These are phyloP conservation scores for Cyclargus thomasi DNA, from an alignment of 1,140 invertebrate species.

Conservation along the genomic window DNA sequence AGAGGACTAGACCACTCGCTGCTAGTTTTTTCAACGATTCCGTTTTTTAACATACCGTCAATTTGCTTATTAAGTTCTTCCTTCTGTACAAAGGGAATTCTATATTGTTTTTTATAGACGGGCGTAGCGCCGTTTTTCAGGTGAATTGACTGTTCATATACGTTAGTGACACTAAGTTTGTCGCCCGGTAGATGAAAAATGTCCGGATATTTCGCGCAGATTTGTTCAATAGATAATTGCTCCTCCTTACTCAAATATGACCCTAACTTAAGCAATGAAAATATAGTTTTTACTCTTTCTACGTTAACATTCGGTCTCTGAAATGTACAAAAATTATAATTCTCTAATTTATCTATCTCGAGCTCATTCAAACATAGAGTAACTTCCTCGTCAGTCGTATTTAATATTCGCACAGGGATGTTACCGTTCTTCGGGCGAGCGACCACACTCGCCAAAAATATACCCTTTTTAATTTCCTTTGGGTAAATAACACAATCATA, in stretches of 20 bases:
- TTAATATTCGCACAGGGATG: conserved; percentile 25
- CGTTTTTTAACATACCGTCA: conserved; percentile 27
- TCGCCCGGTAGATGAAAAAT: conserved; percentile 30
- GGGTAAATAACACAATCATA: conserved; percentile 14
- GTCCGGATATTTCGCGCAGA: conserved; percentile 32
- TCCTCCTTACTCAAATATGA: conserved; percentile 34
- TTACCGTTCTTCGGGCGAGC: conserved; percentile 15
- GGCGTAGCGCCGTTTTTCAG: conserved; percentile 30
- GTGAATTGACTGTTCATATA: conserved; percentile 36
- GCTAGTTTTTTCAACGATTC: conserved; percentile 31
- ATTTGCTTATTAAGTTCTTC: conserved; percentile 31
- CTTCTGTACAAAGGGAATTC: conserved; percentile 35
- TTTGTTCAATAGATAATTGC: conserved; percentile 30
- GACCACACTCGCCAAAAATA: conserved; percentile 22
- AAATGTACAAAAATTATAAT: conserved; percentile 23
- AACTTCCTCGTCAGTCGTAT: conserved; percentile 21
- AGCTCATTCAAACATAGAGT: conserved; percentile 6
- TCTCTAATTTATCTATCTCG: conserved; percentile 13
- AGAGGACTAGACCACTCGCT: conserved; percentile 36
- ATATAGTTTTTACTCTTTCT: conserved; percentile 19
- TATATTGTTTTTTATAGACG: conserved; percentile 41
- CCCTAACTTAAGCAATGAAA: conserved; percentile 29
- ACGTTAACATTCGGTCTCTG: not conserved
- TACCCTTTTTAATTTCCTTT: conserved; percentile 20
- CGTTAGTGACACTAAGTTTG: conserved; percentile 31